phyloP scores from a whole-genome alignment of 2,113 vertebrate species.

The Boleophthalmus pectinirostris region DNA sequence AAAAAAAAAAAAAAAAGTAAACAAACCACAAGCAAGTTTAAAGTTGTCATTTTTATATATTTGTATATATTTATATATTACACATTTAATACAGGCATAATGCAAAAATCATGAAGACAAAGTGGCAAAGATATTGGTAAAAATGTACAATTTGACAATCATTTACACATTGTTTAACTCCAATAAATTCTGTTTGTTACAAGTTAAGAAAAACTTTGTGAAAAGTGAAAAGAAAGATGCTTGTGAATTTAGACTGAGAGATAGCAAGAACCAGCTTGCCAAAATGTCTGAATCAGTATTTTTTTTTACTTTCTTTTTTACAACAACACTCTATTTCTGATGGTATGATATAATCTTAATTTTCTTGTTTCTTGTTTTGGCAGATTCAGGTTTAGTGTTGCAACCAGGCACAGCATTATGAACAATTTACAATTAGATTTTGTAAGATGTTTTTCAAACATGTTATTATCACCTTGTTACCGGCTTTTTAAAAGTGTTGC shows the following conservation, averaged over 20 bases:
- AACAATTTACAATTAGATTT: conserved; percentile 18
- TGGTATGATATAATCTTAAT: conserved; percentile 44
- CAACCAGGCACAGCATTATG: conserved; percentile 11
- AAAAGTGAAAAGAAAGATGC: conserved; percentile 43
- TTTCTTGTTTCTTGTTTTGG: conserved; percentile 37
- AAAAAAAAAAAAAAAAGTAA: background rate
- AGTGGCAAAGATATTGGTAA: conserved; percentile 82
- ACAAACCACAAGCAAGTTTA: conserved; percentile 39
- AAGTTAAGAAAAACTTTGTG: conserved; percentile 75
- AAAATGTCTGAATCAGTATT: conserved; percentile 30
- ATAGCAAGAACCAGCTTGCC: conserved; percentile 98
- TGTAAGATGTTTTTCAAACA: background rate
- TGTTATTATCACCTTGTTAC: background rate
- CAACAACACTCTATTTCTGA: conserved; percentile 12
- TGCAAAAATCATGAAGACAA: conserved; percentile 78
- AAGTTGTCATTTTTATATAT: conserved; percentile 78
- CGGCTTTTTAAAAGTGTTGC: background rate
- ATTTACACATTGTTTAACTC: conserved; percentile 81
- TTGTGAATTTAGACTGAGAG: conserved; percentile 59
- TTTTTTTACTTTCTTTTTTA: background rate
- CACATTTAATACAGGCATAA: conserved; percentile 93
- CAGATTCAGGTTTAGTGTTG: conserved; percentile 33
- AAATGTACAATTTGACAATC: conserved; percentile 92
- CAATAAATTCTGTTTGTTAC: conserved; percentile 74
- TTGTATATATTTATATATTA: conserved; percentile 87